These are phyloP conservation scores for Euura lappo DNA, from an alignment of 1,140 invertebrate species.

Conservation along the genomic window DNA sequence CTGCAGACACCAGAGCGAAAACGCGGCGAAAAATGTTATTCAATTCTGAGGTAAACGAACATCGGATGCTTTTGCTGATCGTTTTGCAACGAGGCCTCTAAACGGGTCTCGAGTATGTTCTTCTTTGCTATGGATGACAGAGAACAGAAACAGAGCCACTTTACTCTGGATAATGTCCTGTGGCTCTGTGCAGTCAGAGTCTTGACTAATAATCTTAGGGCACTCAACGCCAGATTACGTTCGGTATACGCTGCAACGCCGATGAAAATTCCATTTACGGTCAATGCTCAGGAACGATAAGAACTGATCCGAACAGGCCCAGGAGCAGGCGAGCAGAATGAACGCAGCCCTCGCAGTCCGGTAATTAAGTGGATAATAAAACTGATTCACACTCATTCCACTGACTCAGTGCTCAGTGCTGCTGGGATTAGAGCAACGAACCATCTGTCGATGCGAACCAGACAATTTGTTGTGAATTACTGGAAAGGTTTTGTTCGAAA, in stretches of 20 bases:
- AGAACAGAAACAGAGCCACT: neutral
- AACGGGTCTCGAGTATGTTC: no score
- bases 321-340: neutral
- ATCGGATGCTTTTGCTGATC: no score
- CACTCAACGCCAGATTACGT: conserved; percentile 3
- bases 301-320: neutral
- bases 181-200: neutral
- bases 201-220: neutral
- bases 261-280: neutral
- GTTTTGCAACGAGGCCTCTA: no score
- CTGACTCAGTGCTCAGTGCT: neutral
- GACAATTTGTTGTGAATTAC: neutral
- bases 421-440: neutral
- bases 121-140: neutral
- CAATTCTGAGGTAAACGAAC: no score
- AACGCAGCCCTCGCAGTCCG: neutral
- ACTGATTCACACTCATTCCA: neutral
- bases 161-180: neutral
- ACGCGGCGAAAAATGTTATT: no score
- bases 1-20: no score
- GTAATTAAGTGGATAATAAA: conserved; percentile 6
- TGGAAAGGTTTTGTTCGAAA: no score
- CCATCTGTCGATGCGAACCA: neutral
- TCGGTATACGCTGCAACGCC: neutral
- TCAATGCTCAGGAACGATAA: neutral